Conservation (phyloP, 2,888 invertebrate species). For the Epinotia brunnichana region DNA sequence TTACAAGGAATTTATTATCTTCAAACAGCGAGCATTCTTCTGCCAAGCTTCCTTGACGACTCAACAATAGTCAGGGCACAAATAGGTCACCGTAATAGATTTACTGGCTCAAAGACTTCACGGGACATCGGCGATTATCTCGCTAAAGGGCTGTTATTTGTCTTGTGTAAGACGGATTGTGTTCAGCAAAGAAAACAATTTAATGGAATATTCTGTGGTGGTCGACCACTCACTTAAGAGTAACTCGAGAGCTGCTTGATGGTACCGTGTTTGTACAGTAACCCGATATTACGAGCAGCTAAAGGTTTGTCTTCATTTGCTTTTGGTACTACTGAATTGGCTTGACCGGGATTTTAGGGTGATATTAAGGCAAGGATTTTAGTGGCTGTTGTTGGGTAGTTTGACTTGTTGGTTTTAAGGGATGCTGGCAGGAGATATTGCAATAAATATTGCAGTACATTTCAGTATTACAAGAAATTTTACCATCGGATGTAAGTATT, state of each 20-base stretch:
- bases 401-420: too few relatives aligned
- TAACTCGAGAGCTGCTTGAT: conserved; percentile 72
- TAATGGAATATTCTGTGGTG: conserved; percentile 78
- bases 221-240: conserved; percentile 80
- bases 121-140: conserved; percentile 38
- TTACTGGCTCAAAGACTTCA: conserved; percentile 26
- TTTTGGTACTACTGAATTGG: conserved; percentile 56
- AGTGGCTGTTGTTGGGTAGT: too few relatives aligned
- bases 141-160: conserved; percentile 61
- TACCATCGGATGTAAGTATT: too few relatives aligned
- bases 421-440: too few relatives aligned
- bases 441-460: too few relatives aligned
- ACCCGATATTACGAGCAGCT: conserved; percentile 69
- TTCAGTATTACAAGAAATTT: too few relatives aligned
- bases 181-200: conserved; percentile 78
- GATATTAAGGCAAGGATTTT: not conserved
- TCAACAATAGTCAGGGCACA: conserved; percentile 26
- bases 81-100: conserved; percentile 39
- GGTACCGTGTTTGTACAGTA: conserved; percentile 74
- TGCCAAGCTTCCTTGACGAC: conserved; percentile 24
- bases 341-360: conserved; percentile 40
- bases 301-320: conserved; percentile 66
- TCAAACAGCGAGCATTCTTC: conserved; percentile 9
- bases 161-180: conserved; percentile 60
- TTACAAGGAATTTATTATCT: conserved; percentile 17